phyloP scores from a whole-genome alignment of 2,888 invertebrate genomes.

The Pycnomerus fuliginosus region DNA sequence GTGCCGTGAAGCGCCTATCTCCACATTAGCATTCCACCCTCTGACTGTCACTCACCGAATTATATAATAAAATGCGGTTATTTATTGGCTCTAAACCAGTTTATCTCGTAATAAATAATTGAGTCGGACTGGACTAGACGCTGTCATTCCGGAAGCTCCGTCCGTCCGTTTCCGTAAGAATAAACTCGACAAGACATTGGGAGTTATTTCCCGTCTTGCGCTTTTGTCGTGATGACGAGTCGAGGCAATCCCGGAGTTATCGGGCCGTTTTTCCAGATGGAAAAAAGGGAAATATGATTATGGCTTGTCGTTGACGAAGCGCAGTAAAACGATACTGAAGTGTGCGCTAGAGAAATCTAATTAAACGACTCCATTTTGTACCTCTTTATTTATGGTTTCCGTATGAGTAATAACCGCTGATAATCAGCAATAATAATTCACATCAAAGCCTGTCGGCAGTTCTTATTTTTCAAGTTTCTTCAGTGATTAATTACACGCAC shows the following conservation, averaged over 20 bases:
- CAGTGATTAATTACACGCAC: slow-evolving; percentile 38
- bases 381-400: too few relatives aligned
- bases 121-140: slow-evolving; percentile 21
- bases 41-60: slow-evolving; percentile 34
- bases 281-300: slow-evolving; percentile 19
- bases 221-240: slow-evolving; percentile 34
- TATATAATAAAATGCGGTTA: slow-evolving; percentile 33
- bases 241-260: slow-evolving; percentile 33
- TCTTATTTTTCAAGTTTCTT: slow-evolving; percentile 30
- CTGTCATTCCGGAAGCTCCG: slow-evolving; percentile 36
- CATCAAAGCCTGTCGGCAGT: slow-evolving; percentile 23
- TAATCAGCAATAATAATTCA: slow-evolving; percentile 26
- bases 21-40: slow-evolving; percentile 38
- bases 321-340: too few relatives aligned
- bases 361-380: too few relatives aligned
- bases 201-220: slow-evolving; percentile 32
- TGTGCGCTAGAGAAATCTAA: too few relatives aligned
- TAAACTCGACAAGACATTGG: slow-evolving; percentile 33
- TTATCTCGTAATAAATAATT: slow-evolving; percentile 1
- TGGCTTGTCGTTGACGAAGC: too few relatives aligned
- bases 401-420: slow-evolving; percentile 21
- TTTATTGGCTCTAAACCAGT: slow-evolving; percentile 18
- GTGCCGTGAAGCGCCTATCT: slow-evolving; percentile 30
- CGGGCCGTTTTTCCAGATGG: slow-evolving; percentile 29
- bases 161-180: slow-evolving; percentile 36